These are phyloP conservation scores for Drosophila villosipedis DNA, from an alignment of 2,888 invertebrate species.

Conservation along the genomic window DNA sequence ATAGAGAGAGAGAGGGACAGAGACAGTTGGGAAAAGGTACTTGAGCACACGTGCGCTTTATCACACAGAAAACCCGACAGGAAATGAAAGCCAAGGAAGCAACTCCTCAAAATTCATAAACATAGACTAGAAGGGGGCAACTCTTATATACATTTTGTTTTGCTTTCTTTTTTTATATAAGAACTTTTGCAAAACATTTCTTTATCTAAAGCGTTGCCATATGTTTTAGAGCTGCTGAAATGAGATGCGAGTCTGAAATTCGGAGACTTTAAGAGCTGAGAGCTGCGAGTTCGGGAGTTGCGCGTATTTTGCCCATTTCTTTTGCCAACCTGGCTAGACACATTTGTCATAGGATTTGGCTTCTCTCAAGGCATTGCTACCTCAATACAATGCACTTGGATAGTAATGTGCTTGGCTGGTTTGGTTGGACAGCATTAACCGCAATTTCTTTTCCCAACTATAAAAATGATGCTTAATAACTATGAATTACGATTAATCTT, in stretches of 20 bases:
- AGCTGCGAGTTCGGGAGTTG: background rate
- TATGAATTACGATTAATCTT: slow-evolving; percentile 41
- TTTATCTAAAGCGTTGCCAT: slow-evolving; percentile 57
- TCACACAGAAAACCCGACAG: slow-evolving; percentile 41
- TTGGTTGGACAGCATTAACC: slow-evolving; percentile 56
- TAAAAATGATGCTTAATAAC: slow-evolving; percentile 46
- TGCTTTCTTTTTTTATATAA: background rate
- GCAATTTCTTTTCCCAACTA: slow-evolving; percentile 47
- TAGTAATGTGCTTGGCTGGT: slow-evolving; percentile 19
- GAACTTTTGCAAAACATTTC: slow-evolving; percentile 41
- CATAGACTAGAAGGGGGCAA: background rate
- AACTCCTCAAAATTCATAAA: slow-evolving; percentile 33
- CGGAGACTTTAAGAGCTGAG: background rate
- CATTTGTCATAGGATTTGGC: slow-evolving; percentile 76
- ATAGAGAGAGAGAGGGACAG: background rate
- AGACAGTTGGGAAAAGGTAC: slow-evolving; percentile 18
- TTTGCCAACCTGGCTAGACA: slow-evolving; percentile 68
- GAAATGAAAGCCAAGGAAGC: slow-evolving; percentile 41
- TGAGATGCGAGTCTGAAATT: slow-evolving; percentile 9
- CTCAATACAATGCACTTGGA: slow-evolving; percentile 7
- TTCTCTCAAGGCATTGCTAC: slow-evolving; percentile 36
- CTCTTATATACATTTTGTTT: slow-evolving; percentile 37
- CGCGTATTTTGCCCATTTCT: slow-evolving; percentile 3
- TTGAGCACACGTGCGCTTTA: slow-evolving; percentile 66
- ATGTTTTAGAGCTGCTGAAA: slow-evolving; percentile 28